Conservation (phyloP, 2,888 invertebrate species). For the Branchipolynoe longqiensis region DNA sequence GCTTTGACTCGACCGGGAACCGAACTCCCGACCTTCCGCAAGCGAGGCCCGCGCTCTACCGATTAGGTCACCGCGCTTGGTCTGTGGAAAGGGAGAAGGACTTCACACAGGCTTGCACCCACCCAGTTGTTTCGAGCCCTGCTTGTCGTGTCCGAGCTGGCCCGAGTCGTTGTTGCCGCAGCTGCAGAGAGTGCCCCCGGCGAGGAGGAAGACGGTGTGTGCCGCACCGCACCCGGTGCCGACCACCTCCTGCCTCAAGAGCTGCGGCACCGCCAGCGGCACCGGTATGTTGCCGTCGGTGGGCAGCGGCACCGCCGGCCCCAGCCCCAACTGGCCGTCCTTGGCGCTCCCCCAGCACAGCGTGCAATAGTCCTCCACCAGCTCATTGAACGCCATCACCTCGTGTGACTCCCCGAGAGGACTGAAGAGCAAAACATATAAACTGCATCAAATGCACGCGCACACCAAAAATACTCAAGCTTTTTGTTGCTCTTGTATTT, state of each 20-base stretch:
- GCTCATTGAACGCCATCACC: too few relatives aligned
- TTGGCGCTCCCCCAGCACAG: constrained; percentile 64
- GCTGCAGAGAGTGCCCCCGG: constrained; percentile 90
- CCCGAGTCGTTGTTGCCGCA: constrained; percentile 96
- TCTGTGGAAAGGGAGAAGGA: too few relatives aligned
- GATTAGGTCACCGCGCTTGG: too few relatives aligned
- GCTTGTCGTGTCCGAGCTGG: constrained; percentile 89
- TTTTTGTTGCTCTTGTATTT: too few relatives aligned
- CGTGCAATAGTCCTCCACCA: constrained; percentile 31
- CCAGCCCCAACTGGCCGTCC: constrained; percentile 90
- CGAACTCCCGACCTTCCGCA: too few relatives aligned
- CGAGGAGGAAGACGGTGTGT: constrained; percentile 90
- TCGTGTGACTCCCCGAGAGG: too few relatives aligned
- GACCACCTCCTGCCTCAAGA: constrained; percentile 67
- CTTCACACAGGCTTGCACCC: background rate
- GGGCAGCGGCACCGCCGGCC: constrained; percentile 89
- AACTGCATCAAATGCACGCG: too few relatives aligned
- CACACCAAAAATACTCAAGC: too few relatives aligned
- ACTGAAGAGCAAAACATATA: too few relatives aligned
- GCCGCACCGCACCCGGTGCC: constrained; percentile 89
- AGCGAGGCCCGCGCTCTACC: too few relatives aligned
- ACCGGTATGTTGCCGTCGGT: constrained; percentile 85
- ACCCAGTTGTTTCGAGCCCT: constrained; percentile 78
- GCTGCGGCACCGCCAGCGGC: constrained; percentile 82
- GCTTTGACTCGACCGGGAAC: too few relatives aligned